Percentiles rank a stretch among this genome's conserved stretches.
phyloP scores from a whole-genome alignment of 2,113 vertebrate species.

The Mormoops blainvillei region DNA sequence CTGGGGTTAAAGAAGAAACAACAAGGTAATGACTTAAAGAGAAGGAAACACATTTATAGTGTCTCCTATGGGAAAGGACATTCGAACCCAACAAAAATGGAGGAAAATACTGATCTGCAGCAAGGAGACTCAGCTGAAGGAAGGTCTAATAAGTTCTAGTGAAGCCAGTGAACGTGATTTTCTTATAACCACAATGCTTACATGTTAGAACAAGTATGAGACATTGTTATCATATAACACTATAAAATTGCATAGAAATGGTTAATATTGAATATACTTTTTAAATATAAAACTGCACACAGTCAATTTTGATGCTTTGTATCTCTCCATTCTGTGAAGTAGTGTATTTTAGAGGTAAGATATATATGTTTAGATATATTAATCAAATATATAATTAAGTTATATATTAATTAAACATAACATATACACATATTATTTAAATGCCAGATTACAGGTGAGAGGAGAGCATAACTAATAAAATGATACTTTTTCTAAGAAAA shows the following conservation, averaged over 20 bases:
- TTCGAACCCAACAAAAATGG: background rate
- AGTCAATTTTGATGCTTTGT: background rate
- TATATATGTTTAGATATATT: background rate
- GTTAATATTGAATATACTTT: background rate
- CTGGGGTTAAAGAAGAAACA: background rate
- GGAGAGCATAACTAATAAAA: background rate
- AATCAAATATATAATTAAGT: background rate
- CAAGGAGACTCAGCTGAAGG: background rate
- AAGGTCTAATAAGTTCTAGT: background rate
- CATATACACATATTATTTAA: background rate
- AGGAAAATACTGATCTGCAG: background rate
- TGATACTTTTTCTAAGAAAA: background rate
- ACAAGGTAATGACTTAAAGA: background rate
- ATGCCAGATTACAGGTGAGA: background rate
- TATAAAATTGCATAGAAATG: background rate
- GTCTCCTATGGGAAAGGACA: background rate
- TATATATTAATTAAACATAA: background rate
- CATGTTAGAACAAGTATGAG: background rate
- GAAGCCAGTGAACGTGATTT: background rate
- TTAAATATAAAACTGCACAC: background rate
- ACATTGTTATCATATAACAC: background rate
- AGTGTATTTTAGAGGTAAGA: background rate
- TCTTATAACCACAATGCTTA: background rate
- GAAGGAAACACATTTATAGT: background rate
- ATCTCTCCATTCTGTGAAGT: background rate